A percentile compares a stretch with the other conserved stretches of the same genome.
Conservation (phyloP, 1,140 invertebrate species). For the Microplitis demolitor region DNA sequence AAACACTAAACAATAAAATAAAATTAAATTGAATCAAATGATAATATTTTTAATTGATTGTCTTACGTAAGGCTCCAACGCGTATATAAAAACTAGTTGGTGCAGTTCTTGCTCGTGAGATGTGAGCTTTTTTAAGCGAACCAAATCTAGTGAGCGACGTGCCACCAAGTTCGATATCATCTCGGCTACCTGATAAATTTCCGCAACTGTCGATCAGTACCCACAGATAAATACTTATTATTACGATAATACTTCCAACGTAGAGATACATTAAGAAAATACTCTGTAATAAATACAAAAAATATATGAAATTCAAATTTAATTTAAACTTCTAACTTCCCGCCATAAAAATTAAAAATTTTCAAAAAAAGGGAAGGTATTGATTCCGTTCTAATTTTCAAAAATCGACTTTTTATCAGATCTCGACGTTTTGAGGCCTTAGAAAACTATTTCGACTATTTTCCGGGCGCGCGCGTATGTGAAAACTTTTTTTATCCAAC, state of each 20-base stretch:
- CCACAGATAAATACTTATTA: conserved; percentile 71
- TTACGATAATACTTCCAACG: conserved; percentile 68
- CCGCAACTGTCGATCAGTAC: conserved; percentile 66
- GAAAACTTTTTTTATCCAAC: no score
- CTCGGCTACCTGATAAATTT: conserved; percentile 46
- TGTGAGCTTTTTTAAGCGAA: conserved; percentile 65
- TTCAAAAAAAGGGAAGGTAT: no score
- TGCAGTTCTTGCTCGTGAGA: conserved; percentile 62
- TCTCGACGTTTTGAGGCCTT: no score
- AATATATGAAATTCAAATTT: neutral
- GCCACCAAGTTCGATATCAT: conserved; percentile 58
- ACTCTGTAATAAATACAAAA: conserved; percentile 58
- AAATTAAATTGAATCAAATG: neutral
- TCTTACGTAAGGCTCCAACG: conserved; percentile 70
- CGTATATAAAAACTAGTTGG: conserved; percentile 71
- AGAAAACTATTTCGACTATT: no score
- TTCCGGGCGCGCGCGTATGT: no score
- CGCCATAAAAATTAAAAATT: no score
- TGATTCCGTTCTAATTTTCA: no score
- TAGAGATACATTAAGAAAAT: conserved; percentile 71
- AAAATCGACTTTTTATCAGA: no score
- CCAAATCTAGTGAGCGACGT: conserved; percentile 62
- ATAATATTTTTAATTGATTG: neutral
- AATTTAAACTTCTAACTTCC: no score
- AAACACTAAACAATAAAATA: conserved; percentile 61